Evolutionary conservation across 2,113 vertebrate species (phyloP), one percentile per base, ranked within the genome.

Genomic region (Bombycilla garrulus): DNA sequence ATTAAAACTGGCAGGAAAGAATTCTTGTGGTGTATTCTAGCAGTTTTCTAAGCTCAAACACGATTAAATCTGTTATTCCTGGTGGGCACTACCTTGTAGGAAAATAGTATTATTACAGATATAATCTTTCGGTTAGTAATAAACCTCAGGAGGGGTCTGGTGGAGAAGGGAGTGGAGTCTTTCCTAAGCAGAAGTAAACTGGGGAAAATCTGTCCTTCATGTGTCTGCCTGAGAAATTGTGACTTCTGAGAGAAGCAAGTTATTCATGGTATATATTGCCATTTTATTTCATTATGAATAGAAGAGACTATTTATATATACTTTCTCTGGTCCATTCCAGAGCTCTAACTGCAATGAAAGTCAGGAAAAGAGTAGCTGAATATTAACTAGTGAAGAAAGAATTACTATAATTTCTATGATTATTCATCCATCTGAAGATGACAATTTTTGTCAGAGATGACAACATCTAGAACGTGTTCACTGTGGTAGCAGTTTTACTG

Each of bases 21-120:
- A 74, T 86, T 91, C 83, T 74, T 79, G 73, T 40, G 51, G 71
- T 50, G 67, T 67, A 42, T 2, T 3, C 87, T 93, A 92, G 45
- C 56, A 67, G 60, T 84, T 81, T 51, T 84, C 77, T 86, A 53
- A 84, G 40, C 24, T 83, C 11, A 8, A 90, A 87, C 57, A 88
- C 2, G 69, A 60, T 92, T 91, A 81, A 89, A 89, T 96, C 91
- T 92, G 81, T 78, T 95, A 86, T 74, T 95, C 81, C 92, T 95
- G 77, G 86, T 96, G 86, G 61, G 88, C 48, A 50, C 81, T 92
- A 60, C 56, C 65, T 93, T 92, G 72, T 87, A 76, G 83, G 87
- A 93, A 93, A 95, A 92, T 51, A 79, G 79, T 86, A 66, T 90
- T 85, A 65, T 91, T 93, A 58, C n/a, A 86, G 82, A 93, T 95